Base-by-base conservation (phyloP, 2,113 vertebrate species). In the Cranoglanis bouderius region DNA sequence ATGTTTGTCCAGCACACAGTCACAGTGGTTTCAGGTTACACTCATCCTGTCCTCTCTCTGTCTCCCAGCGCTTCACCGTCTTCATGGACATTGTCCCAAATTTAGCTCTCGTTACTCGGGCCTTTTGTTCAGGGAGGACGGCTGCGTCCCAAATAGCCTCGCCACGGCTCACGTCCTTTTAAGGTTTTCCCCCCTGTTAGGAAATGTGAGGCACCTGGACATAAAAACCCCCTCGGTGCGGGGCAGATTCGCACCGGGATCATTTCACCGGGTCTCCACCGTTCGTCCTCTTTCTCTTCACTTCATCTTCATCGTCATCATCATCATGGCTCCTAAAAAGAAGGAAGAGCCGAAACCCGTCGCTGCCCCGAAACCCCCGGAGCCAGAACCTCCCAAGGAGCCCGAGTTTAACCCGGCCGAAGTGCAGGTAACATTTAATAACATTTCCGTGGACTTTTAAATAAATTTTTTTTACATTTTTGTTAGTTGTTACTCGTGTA, bases 331-430 rank as follows among this genome's bases (percentile, higher is more conserved):
- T 78, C 97, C 97, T 4, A 99, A 98, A 93, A 99, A 98, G 95
- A 99, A 99, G 88, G 98, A 98, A 43, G 98, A 99, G 0, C 95
- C 97, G 6, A 98, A 98, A 87, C 93, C 97, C 0, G 96, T 92
- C 10, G 92, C 96, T 0, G 94, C 96, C 0, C 92, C 97, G 0
- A 98, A 97, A 72, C 94, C 96, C 0, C 93, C 94, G 0, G 95
- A 94, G 10, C 95, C 97, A 0, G 96, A 96, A 53, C 92, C 85
- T 46, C 94, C 92, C 72, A 97, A 97, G 89, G 96, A 96, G 89
- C 88, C 88, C 0, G 96, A 93, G 14, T 99, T 99, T 85, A 97
- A 98, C 91, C 95, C 97, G 2, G 91, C 97, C 8, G 94, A 96
- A 84, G 89, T 99, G 84, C 96, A 97, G 95, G 98, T 99, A 96